phyloP scores from a whole-genome alignment of 2,888 invertebrate genomes.

The Pocota personata region DNA sequence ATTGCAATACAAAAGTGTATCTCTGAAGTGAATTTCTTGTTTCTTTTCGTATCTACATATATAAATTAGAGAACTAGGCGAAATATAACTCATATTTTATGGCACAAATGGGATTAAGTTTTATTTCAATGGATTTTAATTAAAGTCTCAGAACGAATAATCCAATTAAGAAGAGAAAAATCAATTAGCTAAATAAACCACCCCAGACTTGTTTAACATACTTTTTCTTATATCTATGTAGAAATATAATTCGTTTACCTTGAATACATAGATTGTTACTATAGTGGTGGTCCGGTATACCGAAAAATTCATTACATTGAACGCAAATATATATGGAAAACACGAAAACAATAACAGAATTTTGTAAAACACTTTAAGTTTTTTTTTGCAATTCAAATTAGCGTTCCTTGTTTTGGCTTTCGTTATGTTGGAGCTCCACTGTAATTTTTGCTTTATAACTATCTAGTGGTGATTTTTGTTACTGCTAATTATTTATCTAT shows the following conservation, averaged over 20 bases:
- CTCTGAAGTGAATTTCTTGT: conserved; percentile 46
- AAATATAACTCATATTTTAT: conserved; percentile 24
- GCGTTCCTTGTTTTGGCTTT: too few species aligned
- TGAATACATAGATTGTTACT: neutral
- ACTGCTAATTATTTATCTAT: neutral
- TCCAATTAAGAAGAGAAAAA: conserved; percentile 9
- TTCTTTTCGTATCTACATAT: conserved; percentile 14
- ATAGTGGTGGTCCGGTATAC: too few species aligned
- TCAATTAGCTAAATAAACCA: conserved; percentile 22
- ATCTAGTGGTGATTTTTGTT: too few species aligned
- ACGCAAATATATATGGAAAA: too few species aligned
- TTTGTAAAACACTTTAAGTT: too few species aligned
- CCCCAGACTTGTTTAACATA: neutral
- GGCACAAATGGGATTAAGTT: conserved; percentile 31
- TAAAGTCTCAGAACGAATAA: neutral
- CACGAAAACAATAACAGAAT: too few species aligned
- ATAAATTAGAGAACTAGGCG: conserved; percentile 1
- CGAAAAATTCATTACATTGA: too few species aligned
- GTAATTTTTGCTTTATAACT: too few species aligned
- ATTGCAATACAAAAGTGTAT: conserved; percentile 63
- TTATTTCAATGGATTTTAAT: neutral
- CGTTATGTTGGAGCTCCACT: too few species aligned
- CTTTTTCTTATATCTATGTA: too few species aligned
- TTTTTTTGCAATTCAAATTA: too few species aligned
- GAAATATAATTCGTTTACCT: too few species aligned